These are phyloP conservation scores for Scophthalmus maximus DNA, from an alignment of 2,113 vertebrate species.

Conservation along the genomic window DNA sequence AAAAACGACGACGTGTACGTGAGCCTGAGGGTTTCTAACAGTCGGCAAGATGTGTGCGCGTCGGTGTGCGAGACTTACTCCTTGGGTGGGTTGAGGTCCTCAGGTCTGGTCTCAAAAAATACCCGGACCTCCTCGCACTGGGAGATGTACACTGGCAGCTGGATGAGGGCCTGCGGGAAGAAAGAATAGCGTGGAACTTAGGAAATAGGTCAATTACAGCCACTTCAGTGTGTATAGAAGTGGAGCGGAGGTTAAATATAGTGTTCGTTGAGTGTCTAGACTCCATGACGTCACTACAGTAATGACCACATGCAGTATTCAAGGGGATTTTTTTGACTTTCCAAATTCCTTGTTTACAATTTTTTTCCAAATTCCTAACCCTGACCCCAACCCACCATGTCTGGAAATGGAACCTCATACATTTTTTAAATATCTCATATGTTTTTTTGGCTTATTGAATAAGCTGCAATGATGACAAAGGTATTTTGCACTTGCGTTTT, in stretches of 20 bases:
- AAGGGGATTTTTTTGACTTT: not conserved
- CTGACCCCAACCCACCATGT: no score
- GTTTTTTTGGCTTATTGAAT: not conserved
- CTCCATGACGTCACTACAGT: not conserved
- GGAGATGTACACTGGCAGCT: conserved; percentile 96
- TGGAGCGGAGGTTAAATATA: not conserved
- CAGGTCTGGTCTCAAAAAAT: conserved; percentile 97
- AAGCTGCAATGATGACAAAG: not conserved
- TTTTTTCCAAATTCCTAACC: no score
- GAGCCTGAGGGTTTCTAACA: not conserved
- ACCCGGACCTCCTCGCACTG: conserved; percentile 97
- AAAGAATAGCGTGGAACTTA: conserved; percentile 18
- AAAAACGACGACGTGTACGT: conserved; percentile 6
- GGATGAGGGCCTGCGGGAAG: conserved; percentile 91
- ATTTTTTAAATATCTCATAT: not conserved
- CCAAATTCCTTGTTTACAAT: no score
- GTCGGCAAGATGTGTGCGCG: not conserved
- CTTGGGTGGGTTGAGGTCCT: conserved; percentile 94
- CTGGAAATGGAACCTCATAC: no score
- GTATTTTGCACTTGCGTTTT: not conserved
- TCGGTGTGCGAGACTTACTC: conserved; percentile 83
- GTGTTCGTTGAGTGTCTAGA: not conserved
- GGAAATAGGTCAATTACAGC: conserved; percentile 7
- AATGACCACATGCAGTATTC: not conserved
- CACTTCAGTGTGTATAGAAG: not conserved